Evolutionary conservation across 2,797 vertebrate genomes (phyloP).

Genomic region (Syndactyla subalaris): DNA sequence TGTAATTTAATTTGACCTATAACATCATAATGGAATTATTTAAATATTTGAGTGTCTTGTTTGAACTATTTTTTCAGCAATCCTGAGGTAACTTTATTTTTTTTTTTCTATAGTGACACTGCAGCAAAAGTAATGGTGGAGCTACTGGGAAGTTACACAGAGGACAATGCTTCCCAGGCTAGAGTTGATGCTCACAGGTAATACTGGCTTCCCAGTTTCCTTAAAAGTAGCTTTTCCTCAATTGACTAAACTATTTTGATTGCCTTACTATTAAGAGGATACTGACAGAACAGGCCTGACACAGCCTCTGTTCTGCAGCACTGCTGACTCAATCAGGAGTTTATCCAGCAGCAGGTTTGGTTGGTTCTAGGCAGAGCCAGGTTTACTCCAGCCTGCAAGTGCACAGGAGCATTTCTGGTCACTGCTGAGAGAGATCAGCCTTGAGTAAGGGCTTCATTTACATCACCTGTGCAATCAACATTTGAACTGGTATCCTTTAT

Average conservation of each 20-base stretch:
- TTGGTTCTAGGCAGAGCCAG: not conserved
- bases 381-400: not conserved
- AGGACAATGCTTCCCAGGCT: slow-evolving; percentile 98
- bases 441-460: rapidly evolving
- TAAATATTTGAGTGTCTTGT: slow-evolving; percentile 46
- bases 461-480: not conserved
- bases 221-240: not conserved
- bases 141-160: slow-evolving; percentile 96
- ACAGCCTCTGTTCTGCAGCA: not conserved
- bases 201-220: not conserved
- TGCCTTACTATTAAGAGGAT: rapidly evolving
- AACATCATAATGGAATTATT: slow-evolving; percentile 29
- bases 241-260: not conserved
- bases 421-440: not conserved
- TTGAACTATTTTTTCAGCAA: slow-evolving; percentile 17
- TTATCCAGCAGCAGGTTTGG: not conserved
- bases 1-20: slow-evolving; percentile 55
- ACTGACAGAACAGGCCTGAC: not conserved
- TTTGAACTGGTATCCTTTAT: not conserved
- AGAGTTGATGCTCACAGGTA: slow-evolving; percentile 97
- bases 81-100: slow-evolving; percentile 26
- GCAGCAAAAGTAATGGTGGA: slow-evolving; percentile 99
- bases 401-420: not conserved
- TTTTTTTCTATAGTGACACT: slow-evolving; percentile 80
- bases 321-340: not conserved